Evolutionary conservation across 2,888 invertebrate species (phyloP), one percentile per base, ranked within the genome.

Genomic region (Celastrina argiolus): DNA sequence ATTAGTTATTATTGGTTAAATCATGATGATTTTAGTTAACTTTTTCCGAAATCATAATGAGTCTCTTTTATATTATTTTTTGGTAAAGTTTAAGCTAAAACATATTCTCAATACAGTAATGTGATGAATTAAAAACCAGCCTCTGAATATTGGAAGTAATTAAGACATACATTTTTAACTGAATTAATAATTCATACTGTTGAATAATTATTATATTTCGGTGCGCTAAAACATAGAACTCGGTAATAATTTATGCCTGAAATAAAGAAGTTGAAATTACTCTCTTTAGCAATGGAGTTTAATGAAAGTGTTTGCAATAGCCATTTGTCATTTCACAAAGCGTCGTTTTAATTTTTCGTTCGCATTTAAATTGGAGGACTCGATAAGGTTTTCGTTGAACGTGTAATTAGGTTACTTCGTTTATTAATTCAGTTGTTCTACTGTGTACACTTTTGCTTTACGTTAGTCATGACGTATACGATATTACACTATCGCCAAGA

Each of bases 231-330:
- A 22, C 12, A 51, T 51, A 51, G 51, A 22, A 22, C 5, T 51
- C 26, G 5, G 22, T 51, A 79, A 79, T 79, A 78, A 80, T 79
- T 78, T 78, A 79, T 78, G 75, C 68, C 69, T 72, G 74, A 80
- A 76, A 80, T 78, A 78, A 79, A 80, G 77, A 80, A 78, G 73
- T 78, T 75, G 71, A 76, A 79, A 74, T 77, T 80, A 72, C 72
- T 69, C 71, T 66, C 69, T 74, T 69, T 74, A 75, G 72, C 74
- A 70, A 73, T 72, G 69, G 70, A 75, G 74, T 78, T 78, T 75
- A 78, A 79, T 76, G 72, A 76, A 77, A 77, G 73, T 78, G 75
- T 78, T 78, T 78, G 75, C 73, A 68, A 70, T 74, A 70, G 69
- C 70, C 76, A 73, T 76, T 78, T 74, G 75, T 76, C 70, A 71